phyloP scores from a whole-genome alignment of 2,797 vertebrate species.

The Sparus aurata region DNA sequence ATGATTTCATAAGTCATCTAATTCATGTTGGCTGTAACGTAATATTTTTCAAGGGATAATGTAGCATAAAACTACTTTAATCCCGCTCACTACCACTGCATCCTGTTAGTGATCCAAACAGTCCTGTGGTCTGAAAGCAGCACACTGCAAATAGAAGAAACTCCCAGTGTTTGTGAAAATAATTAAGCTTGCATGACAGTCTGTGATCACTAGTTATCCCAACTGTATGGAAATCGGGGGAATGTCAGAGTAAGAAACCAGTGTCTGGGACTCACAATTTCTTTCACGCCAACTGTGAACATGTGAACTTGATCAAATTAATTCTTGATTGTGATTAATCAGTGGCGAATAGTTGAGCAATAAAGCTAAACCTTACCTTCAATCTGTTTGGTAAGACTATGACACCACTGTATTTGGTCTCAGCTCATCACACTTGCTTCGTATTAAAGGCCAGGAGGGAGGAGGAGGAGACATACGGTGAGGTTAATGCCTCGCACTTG shows the following conservation, averaged over 20 bases:
- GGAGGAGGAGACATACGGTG: constrained; percentile 38
- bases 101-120: background rate
- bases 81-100: background rate
- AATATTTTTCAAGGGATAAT: too few species aligned
- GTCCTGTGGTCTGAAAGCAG: background rate
- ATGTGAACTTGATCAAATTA: background rate
- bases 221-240: background rate
- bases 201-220: background rate
- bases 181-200: background rate
- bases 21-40: background rate
- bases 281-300: background rate
- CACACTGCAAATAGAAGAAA: too few species aligned
- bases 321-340: constrained; percentile 1
- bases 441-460: constrained; percentile 8
- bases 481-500: constrained; percentile 50
- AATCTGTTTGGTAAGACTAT: constrained; percentile 7
- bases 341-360: background rate
- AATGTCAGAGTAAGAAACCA: background rate
- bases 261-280: background rate
- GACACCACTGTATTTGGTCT: background rate
- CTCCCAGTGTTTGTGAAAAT: background rate
- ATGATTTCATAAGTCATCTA: background rate
- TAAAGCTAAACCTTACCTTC: background rate
- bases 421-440: constrained; percentile 16
- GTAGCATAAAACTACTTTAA: background rate